Percentiles rank a stretch among this genome's conserved stretches.
These are phyloP conservation scores for Bothrops jararaca DNA, from an alignment of 2,113 vertebrate species.

Conservation along the genomic window DNA sequence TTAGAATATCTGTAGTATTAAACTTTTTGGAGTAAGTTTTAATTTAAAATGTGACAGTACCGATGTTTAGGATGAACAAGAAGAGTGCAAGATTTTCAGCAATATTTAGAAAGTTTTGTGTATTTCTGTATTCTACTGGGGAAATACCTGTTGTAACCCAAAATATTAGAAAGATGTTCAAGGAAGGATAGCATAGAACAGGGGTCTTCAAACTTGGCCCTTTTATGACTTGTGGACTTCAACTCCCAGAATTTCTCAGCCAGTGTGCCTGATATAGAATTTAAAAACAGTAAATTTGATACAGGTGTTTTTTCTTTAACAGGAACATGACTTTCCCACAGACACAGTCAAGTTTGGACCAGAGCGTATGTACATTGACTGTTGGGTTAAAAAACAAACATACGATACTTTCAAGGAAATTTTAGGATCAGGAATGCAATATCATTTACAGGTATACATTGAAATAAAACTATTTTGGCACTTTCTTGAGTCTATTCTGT, in stretches of 20 bases:
- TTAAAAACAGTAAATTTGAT: neutral
- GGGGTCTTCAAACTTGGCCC: too few relatives aligned
- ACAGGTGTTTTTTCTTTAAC: neutral
- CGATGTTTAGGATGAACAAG: neutral
- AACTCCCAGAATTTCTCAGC: too few relatives aligned
- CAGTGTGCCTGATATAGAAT: too few relatives aligned
- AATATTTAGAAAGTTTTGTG: neutral
- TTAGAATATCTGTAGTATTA: neutral
- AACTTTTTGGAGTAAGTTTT: neutral
- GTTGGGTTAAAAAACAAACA: slow-evolving; percentile 92
- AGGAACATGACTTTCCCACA: slow-evolving; percentile 90
- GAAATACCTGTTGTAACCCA: neutral
- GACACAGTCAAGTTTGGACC: slow-evolving; percentile 94
- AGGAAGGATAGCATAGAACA: neutral
- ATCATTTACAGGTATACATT: slow-evolving; percentile 87
- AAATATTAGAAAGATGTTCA: neutral
- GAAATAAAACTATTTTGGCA: neutral
- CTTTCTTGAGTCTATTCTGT: neutral
- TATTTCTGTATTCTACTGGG: neutral
- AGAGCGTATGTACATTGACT: slow-evolving; percentile 94
- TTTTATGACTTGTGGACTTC: too few relatives aligned
- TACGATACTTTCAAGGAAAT: slow-evolving; percentile 92
- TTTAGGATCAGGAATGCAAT: slow-evolving; percentile 95
- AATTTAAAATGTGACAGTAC: neutral
- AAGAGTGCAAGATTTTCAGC: neutral